Conservation (phyloP, 2,888 invertebrate genomes). For the Asteroscopus sphinx region DNA sequence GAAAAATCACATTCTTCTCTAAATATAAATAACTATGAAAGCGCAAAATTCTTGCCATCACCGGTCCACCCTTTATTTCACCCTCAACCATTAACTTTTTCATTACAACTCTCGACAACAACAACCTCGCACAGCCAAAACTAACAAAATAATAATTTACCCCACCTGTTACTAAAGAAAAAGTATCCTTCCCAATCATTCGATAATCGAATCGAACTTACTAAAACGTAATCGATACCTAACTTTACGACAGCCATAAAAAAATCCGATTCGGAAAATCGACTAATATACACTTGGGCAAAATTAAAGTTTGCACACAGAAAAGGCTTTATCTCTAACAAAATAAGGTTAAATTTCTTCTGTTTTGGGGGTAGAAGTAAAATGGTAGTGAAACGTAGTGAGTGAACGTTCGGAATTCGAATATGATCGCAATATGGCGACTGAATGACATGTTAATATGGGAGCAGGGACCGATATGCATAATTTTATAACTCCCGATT, state of each 20-base stretch:
- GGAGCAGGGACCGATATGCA: constrained; percentile 81
- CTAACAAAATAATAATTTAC: constrained; percentile 63
- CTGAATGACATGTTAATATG: constrained; percentile 88
- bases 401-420: constrained; percentile 77
- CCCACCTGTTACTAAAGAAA: constrained; percentile 58
- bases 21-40: too few relatives aligned
- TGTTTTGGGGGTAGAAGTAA: constrained; percentile 43
- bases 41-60: background rate
- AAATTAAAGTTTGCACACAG: constrained; percentile 13
- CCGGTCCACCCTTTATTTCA: background rate
- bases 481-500: constrained; percentile 79
- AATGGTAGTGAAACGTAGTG: constrained; percentile 55
- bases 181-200: constrained; percentile 69
- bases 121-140: constrained; percentile 49
- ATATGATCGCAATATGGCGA: constrained; percentile 87
- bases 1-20: too few relatives aligned
- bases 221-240: constrained; percentile 76
- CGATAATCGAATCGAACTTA: constrained; percentile 80
- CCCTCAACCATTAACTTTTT: constrained; percentile 41
- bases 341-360: constrained; percentile 59
- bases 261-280: constrained; percentile 68
- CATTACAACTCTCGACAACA: constrained; percentile 32
- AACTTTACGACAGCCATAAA: constrained; percentile 79
- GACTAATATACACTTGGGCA: constrained; percentile 72
- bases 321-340: constrained; percentile 17